Conservation (phyloP, 1,140 invertebrate genomes). For the Centruroides vittatus region DNA sequence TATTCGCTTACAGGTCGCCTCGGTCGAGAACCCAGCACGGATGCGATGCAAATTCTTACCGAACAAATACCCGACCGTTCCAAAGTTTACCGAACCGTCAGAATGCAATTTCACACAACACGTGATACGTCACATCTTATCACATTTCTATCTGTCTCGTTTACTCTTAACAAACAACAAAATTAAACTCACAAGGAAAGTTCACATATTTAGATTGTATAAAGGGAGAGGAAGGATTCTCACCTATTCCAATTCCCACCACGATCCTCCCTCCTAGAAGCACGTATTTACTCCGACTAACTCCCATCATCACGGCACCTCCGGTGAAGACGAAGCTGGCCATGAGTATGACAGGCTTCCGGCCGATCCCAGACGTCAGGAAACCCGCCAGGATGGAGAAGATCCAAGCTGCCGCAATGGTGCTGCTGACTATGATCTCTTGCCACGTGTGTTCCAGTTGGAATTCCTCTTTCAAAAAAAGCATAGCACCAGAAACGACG, state of each 20-base stretch:
- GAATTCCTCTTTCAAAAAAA: slow-evolving; percentile 35
- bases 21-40: too few relatives aligned
- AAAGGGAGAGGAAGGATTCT: slow-evolving; percentile 11
- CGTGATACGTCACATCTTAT: too few relatives aligned
- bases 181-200: too few relatives aligned
- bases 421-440: slow-evolving; percentile 37
- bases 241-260: slow-evolving; percentile 44
- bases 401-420: slow-evolving; percentile 35
- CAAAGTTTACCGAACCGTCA: too few relatives aligned
- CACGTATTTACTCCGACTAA: slow-evolving; percentile 33
- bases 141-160: too few relatives aligned
- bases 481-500: slow-evolving; percentile 48
- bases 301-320: slow-evolving; percentile 40
- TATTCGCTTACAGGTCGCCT: too few relatives aligned
- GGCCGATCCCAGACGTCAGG: slow-evolving; percentile 36
- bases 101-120: too few relatives aligned
- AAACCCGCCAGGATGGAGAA: slow-evolving; percentile 38
- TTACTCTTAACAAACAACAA: too few relatives aligned
- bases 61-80: too few relatives aligned
- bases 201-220: too few relatives aligned
- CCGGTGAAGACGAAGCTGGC: slow-evolving; percentile 40
- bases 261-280: slow-evolving; percentile 41
- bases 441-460: slow-evolving; percentile 36
- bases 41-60: too few relatives aligned
- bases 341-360: slow-evolving; percentile 39